Conservation (phyloP, 2,797 vertebrate genomes). For the Babyrousa celebensis region DNA sequence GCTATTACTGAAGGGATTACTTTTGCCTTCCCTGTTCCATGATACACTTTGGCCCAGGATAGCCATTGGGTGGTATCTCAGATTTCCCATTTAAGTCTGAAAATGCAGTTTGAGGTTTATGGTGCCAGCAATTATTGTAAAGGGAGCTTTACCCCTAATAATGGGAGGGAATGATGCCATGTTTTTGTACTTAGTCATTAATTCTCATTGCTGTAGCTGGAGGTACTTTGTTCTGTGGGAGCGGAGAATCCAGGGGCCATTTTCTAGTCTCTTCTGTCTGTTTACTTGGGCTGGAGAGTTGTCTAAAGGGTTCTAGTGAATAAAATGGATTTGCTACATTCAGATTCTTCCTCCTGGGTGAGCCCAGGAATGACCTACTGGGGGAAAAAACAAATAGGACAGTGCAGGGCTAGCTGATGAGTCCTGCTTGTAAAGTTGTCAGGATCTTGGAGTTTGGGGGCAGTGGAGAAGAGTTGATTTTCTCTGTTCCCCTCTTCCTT, state of each 20-base stretch:
- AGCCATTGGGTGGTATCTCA: slow-evolving; percentile 62
- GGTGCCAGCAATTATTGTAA: slow-evolving; percentile 70
- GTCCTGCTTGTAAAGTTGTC: slow-evolving; percentile 66
- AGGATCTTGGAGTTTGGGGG: slow-evolving; percentile 62
- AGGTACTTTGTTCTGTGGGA: slow-evolving; percentile 66
- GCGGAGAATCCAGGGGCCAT: slow-evolving; percentile 26
- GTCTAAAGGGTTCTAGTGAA: slow-evolving; percentile 69
- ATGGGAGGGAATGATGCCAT: neutral
- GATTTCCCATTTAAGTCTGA: slow-evolving; percentile 63
- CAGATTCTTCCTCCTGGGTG: slow-evolving; percentile 62
- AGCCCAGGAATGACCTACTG: slow-evolving; percentile 12
- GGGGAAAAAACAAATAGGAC: slow-evolving; percentile 52
- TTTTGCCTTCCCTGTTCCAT: slow-evolving; percentile 50
- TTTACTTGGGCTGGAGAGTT: slow-evolving; percentile 83
- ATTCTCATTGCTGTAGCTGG: slow-evolving; percentile 51
- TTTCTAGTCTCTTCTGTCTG: slow-evolving; percentile 73
- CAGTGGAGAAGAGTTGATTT: slow-evolving; percentile 53
- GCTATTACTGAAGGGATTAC: slow-evolving; percentile 60
- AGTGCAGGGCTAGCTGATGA: slow-evolving; percentile 43
- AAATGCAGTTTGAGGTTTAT: slow-evolving; percentile 64
- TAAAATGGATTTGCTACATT: slow-evolving; percentile 73
- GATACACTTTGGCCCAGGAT: slow-evolving; percentile 21
- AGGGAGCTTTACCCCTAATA: slow-evolving; percentile 51
- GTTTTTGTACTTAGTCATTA: slow-evolving; percentile 73
- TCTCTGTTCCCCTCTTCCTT: slow-evolving; percentile 1